Evolutionary conservation across 2,888 invertebrate genomes (phyloP).

Genomic region (Pharmacophagus antenor): DNA sequence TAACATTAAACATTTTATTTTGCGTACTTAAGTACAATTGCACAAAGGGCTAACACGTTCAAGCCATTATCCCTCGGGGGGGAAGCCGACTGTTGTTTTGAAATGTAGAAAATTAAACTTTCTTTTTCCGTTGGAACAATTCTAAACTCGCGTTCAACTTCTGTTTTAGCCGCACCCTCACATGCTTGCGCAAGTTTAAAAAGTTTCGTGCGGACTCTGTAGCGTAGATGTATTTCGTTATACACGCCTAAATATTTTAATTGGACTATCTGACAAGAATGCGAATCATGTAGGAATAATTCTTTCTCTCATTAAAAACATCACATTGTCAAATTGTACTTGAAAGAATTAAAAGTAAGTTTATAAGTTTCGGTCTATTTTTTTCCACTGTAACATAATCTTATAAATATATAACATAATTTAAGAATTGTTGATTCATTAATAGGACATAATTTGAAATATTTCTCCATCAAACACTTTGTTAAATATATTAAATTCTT

Average conservation of each 20-base stretch:
- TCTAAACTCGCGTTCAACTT: slow-evolving; percentile 75
- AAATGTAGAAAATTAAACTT: slow-evolving; percentile 77
- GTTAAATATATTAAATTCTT: too few species aligned
- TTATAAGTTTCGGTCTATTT: too few species aligned
- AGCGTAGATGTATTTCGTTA: slow-evolving; percentile 64
- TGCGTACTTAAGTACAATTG: slow-evolving; percentile 4
- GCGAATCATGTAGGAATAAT: slow-evolving; percentile 34
- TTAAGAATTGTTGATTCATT: too few species aligned
- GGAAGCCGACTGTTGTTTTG: slow-evolving; percentile 69
- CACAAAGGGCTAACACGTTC: slow-evolving; percentile 55
- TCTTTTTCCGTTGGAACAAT: slow-evolving; percentile 74
- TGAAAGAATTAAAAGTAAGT: too few species aligned
- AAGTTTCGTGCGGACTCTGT: slow-evolving; percentile 64
- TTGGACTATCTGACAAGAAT: slow-evolving; percentile 50
- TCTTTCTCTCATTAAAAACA: too few species aligned
- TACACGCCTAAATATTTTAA: slow-evolving; percentile 62
- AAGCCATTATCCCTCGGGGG: slow-evolving; percentile 65
- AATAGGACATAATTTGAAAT: too few species aligned
- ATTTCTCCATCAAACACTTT: too few species aligned
- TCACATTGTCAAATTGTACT: too few species aligned
- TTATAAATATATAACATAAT: too few species aligned
- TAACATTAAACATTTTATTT: not conserved
- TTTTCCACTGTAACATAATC: too few species aligned
- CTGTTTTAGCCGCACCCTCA: slow-evolving; percentile 75
- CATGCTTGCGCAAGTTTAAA: slow-evolving; percentile 76